Conservation (phyloP, 2,888 invertebrate genomes). For the Drosophila paranaensis region DNA sequence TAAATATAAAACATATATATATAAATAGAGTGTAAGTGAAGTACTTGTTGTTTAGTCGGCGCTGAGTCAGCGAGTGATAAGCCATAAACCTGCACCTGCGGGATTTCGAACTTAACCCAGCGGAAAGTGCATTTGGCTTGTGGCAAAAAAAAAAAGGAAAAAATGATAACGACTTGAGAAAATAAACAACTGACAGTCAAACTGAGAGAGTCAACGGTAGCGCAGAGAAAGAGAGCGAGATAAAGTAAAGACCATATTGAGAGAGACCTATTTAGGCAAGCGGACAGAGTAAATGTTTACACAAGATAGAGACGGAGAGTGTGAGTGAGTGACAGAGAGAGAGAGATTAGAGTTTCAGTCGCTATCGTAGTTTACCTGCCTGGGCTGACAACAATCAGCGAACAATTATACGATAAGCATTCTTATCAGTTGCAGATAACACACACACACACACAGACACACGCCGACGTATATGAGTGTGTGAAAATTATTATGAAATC, state of each 20-base stretch:
- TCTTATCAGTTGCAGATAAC: conserved; percentile 71
- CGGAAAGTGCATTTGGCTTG: conserved; percentile 34
- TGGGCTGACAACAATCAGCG: conserved; percentile 68
- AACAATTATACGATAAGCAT: conserved; percentile 71
- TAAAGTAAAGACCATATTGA: neutral
- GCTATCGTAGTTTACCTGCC: conserved; percentile 59
- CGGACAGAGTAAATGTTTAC: conserved; percentile 5
- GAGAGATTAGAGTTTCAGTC: conserved; percentile 4
- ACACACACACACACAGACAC: conserved; percentile 4
- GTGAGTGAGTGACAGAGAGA: conserved; percentile 3
- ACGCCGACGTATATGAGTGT: conserved; percentile 2
- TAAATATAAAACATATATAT: neutral
- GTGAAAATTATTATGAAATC: conserved; percentile 69
- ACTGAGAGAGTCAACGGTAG: conserved; percentile 35
- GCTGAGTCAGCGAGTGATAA: conserved; percentile 42
- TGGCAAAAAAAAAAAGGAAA: conserved; percentile 12
- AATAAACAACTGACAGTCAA: conserved; percentile 39
- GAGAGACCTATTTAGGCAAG: conserved; percentile 12
- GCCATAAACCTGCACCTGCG: conserved; percentile 30
- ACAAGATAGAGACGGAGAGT: neutral
- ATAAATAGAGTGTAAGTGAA: conserved; percentile 34
- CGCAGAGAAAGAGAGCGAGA: neutral
- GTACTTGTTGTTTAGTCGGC: neutral
- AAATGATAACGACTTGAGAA: conserved; percentile 46
- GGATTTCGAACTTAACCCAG: conserved; percentile 3